phyloP scores from a whole-genome alignment of 2,888 invertebrate genomes.

The Spilarctia lutea region DNA sequence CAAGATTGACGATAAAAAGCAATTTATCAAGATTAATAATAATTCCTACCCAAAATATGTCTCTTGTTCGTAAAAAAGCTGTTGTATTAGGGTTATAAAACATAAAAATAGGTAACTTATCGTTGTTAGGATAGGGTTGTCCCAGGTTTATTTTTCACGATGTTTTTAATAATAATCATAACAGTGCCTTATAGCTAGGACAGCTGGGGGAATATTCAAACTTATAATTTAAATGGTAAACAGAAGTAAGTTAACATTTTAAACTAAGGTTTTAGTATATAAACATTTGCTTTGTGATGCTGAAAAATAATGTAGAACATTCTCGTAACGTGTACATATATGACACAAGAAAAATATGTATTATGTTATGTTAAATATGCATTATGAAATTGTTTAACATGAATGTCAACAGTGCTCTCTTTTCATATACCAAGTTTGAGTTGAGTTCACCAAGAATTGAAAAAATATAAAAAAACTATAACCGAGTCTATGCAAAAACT shows the following conservation, averaged over 20 bases:
- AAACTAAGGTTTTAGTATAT: not conserved
- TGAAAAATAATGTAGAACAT: too few relatives aligned
- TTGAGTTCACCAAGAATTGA: too few relatives aligned
- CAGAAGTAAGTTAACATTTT: not conserved
- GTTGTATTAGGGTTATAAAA: not conserved
- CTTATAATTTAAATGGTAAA: not conserved
- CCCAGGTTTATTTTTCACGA: too few relatives aligned
- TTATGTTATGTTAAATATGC: too few relatives aligned
- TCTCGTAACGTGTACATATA: too few relatives aligned
- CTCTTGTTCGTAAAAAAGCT: not conserved
- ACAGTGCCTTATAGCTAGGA: not conserved
- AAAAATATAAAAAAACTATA: too few relatives aligned
- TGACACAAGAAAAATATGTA: too few relatives aligned
- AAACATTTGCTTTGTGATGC: not conserved
- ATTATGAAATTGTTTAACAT: not conserved
- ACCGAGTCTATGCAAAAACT: too few relatives aligned
- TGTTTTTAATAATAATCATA: not conserved
- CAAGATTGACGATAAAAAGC: constrained; percentile 1
- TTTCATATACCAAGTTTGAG: too few relatives aligned
- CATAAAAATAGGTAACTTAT: not conserved
- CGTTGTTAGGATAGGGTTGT: not conserved
- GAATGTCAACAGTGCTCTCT: not conserved
- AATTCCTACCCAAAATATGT: not conserved
- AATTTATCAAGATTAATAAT: not conserved
- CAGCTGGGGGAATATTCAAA: not conserved